A percentile compares a stretch with the other conserved stretches of the same genome.
These are phyloP conservation scores for Entelurus aequoreus DNA, from an alignment of 2,113 vertebrate genomes.

Conservation along the genomic window DNA sequence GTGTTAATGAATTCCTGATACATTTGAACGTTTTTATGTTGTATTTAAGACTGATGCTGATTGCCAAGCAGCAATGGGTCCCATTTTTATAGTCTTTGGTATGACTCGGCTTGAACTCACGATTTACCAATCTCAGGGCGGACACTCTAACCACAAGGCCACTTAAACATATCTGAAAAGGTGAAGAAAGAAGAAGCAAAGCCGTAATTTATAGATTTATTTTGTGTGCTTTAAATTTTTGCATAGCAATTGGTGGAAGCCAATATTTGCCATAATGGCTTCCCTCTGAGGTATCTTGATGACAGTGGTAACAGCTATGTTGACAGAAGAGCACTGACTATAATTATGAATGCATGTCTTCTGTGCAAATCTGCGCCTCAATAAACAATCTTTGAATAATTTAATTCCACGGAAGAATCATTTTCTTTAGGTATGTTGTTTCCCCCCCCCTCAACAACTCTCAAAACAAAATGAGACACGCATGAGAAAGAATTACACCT, in stretches of 20 bases:
- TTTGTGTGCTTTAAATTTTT: conserved; percentile 17
- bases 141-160: no score
- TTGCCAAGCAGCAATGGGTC: no score
- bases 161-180: no score
- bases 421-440: conserved; percentile 22
- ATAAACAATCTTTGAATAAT: conserved; percentile 14
- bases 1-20: no score
- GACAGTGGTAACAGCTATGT: conserved; percentile 4
- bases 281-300: conserved; percentile 17
- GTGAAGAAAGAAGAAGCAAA: no score
- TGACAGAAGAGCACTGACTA: conserved; percentile 3
- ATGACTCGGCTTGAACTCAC: no score
- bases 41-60: no score
- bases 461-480: conserved; percentile 27
- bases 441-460: conserved; percentile 21
- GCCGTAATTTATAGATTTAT: conserved; percentile 30
- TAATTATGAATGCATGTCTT: conserved; percentile 8
- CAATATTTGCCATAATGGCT: conserved; percentile 9
- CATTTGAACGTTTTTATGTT: no score
- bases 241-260: conserved; percentile 34
- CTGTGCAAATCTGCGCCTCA: conserved; percentile 13
- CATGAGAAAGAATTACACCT: conserved; percentile 18
- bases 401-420: conserved; percentile 19
- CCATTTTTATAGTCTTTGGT: no score
- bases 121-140: no score